Evolutionary conservation across 64 coral and sea anemone genomes (phyloP).

Genomic region (Porites lutea): DNA sequence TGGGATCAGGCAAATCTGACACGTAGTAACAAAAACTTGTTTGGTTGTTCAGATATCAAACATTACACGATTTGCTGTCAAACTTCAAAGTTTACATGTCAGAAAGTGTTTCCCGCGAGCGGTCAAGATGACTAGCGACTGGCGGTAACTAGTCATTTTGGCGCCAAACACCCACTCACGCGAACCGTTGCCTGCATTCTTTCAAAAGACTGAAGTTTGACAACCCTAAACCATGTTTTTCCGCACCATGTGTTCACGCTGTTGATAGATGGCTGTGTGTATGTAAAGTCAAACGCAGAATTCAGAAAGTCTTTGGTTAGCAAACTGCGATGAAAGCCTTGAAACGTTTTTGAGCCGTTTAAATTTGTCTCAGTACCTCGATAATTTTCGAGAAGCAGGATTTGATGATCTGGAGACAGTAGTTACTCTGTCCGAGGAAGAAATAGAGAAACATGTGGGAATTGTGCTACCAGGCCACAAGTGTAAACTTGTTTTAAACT

Average conservation of each 20-base stretch:
- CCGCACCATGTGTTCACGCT: not conserved
- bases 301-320: not conserved
- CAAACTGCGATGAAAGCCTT: slow-evolving; percentile 49
- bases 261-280: not conserved
- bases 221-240: too few species aligned
- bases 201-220: too few species aligned
- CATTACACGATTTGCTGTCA: too few species aligned
- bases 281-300: not conserved
- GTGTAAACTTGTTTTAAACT: slow-evolving; percentile 43
- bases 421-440: slow-evolving; percentile 53
- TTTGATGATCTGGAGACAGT: slow-evolving; percentile 63
- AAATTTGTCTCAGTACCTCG: slow-evolving; percentile 51
- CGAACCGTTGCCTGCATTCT: too few species aligned
- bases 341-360: not conserved
- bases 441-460: slow-evolving; percentile 37
- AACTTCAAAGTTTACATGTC: too few species aligned
- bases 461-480: slow-evolving; percentile 54
- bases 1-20: too few species aligned
- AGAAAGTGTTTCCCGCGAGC: too few species aligned
- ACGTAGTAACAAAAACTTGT: too few species aligned
- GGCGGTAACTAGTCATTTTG: too few species aligned
- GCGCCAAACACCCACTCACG: too few species aligned
- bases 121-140: too few species aligned
- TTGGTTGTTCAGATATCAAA: too few species aligned
- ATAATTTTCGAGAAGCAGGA: slow-evolving; percentile 44